Percentiles rank a stretch among this genome's conserved stretches.
These are phyloP conservation scores for Paraescarpia echinospica DNA, from an alignment of 1,140 invertebrate genomes.

Conservation along the genomic window DNA sequence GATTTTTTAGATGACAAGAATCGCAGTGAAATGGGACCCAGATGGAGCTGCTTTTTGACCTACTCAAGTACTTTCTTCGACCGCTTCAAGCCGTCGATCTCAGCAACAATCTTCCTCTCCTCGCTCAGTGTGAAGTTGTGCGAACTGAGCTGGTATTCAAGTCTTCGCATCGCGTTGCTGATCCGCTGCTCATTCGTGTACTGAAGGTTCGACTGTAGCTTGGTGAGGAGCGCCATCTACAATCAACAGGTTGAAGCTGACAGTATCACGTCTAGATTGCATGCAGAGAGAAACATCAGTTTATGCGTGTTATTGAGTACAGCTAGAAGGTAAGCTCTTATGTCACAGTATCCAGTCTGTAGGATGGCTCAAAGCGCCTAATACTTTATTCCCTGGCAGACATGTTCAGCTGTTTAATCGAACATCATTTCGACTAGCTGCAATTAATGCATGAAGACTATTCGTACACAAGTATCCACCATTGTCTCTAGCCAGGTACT, in stretches of 20 bases:
- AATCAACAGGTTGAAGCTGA: constrained; percentile 8
- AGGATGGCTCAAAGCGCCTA: too few species aligned
- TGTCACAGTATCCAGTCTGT: too few species aligned
- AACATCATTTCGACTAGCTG: too few species aligned
- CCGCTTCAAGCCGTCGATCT: constrained; percentile 53
- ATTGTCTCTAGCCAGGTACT: too few species aligned
- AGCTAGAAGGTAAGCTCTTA: too few species aligned
- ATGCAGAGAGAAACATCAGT: background rate
- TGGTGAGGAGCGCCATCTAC: constrained; percentile 41
- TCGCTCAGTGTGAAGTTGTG: constrained; percentile 52
- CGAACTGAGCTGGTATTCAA: constrained; percentile 49
- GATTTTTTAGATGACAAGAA: too few species aligned
- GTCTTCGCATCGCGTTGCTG: constrained; percentile 47
- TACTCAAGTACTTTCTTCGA: constrained; percentile 54
- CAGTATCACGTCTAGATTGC: background rate
- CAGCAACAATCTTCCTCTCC: constrained; percentile 55
- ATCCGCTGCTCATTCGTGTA: constrained; percentile 50
- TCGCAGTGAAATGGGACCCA: background rate
- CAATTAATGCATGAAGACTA: too few species aligned
- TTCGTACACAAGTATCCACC: too few species aligned
- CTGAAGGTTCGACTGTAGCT: constrained; percentile 42
- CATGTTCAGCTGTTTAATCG: too few species aligned
- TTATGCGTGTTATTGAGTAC: too few species aligned
- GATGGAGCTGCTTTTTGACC: constrained; percentile 17
- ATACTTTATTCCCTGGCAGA: too few species aligned